Percentiles rank a stretch among this genome's conserved stretches.
These are phyloP conservation scores for Tupaia tana DNA, from an alignment of 2,113 vertebrate genomes.

Conservation along the genomic window DNA sequence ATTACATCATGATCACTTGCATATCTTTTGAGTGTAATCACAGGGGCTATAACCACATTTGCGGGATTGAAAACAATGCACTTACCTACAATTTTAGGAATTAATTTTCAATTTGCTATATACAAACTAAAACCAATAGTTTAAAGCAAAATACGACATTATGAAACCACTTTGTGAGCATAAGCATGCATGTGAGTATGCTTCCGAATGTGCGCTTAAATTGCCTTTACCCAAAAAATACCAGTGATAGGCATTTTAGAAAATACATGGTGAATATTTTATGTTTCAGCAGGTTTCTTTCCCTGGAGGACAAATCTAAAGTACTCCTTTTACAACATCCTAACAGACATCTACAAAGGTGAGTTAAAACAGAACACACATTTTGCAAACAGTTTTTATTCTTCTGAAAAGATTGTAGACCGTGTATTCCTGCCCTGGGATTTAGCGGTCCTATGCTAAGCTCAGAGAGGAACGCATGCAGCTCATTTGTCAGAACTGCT, in stretches of 20 bases:
- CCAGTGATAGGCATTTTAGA: conserved; percentile 44
- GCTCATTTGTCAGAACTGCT: conserved; percentile 60
- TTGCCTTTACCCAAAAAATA: not conserved
- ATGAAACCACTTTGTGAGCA: not conserved
- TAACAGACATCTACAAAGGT: conserved; percentile 62
- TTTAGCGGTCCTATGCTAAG: conserved; percentile 9
- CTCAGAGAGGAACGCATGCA: conserved; percentile 43
- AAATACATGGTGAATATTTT: conserved; percentile 59
- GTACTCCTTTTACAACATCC: conserved; percentile 50
- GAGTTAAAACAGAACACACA: conserved; percentile 53
- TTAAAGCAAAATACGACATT: not conserved
- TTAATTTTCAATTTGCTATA: conserved; percentile 43
- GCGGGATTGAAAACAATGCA: conserved; percentile 12
- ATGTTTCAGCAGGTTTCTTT: conserved; percentile 47
- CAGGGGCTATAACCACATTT: not conserved
- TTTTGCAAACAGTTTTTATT: conserved; percentile 67
- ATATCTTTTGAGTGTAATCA: not conserved
- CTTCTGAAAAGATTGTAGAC: conserved; percentile 66
- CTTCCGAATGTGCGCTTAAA: not conserved
- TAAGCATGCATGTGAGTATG: not conserved
- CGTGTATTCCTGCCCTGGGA: conserved; percentile 53
- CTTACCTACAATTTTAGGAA: conserved; percentile 9
- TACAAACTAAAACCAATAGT: conserved; percentile 37
- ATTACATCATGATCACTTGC: not conserved
- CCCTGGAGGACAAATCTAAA: conserved; percentile 51